phyloP scores from a whole-genome alignment of 2,888 invertebrate species.

The Phorcus lineatus region DNA sequence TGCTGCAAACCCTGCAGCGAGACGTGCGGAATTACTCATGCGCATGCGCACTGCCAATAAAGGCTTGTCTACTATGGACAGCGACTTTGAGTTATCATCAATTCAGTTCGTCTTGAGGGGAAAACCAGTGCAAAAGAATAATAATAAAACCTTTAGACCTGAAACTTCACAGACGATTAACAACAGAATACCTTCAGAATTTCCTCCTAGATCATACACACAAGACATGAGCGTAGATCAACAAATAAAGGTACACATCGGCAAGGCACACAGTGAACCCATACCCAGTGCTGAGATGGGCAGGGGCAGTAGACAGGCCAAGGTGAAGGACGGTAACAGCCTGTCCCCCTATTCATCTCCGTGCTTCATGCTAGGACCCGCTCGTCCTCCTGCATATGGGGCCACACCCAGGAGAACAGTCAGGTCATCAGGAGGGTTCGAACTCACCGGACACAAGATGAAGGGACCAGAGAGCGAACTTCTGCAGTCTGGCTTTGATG shows the following conservation, averaged over 20 bases:
- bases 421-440: conserved; percentile 4
- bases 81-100: background rate
- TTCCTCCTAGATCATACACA: background rate
- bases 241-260: conserved; percentile 14
- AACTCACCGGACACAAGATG: conserved; percentile 29
- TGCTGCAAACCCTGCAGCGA: conserved; percentile 17
- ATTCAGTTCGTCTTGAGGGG: conserved; percentile 37
- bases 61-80: conserved; percentile 32
- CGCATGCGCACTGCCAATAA: conserved; percentile 34
- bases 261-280: conserved; percentile 17
- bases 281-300: background rate
- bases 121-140: conserved; percentile 26
- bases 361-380: conserved; percentile 1
- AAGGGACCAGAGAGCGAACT: background rate
- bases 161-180: background rate
- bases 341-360: background rate
- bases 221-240: background rate
- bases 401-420: background rate
- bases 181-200: background rate
- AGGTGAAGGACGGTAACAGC: background rate
- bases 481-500: background rate
- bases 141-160: background rate
- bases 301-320: background rate
- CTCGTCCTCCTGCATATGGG: background rate
- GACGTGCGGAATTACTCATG: conserved; percentile 30